phyloP scores from a whole-genome alignment of 2,113 vertebrate genomes.

The Dendropsophus ebraccatus region DNA sequence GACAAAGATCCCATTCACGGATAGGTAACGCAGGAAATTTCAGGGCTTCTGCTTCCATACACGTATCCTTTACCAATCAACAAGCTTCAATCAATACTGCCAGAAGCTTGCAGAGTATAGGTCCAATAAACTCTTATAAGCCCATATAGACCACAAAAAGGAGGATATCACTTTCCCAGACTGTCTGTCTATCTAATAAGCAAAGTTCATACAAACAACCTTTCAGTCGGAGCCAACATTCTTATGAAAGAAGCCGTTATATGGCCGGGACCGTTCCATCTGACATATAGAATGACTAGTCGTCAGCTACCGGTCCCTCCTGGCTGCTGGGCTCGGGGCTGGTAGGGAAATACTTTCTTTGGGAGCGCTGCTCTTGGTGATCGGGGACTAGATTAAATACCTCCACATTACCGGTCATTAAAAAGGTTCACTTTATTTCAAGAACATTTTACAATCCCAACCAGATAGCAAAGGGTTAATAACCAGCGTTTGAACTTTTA shows the following conservation, averaged over 20 bases:
- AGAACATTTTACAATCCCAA: slow-evolving; percentile 1
- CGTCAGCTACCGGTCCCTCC: slow-evolving; percentile 1
- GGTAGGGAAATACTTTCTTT: slow-evolving; percentile 21
- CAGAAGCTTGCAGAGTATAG: slow-evolving; percentile 30
- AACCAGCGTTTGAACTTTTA: neutral
- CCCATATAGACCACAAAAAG: slow-evolving; percentile 42
- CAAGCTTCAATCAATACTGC: slow-evolving; percentile 46
- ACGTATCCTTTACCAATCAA: slow-evolving; percentile 39
- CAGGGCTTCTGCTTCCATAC: slow-evolving; percentile 23
- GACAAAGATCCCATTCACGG: slow-evolving; percentile 44
- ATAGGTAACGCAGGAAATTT: slow-evolving; percentile 41
- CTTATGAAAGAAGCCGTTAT: slow-evolving; percentile 55
- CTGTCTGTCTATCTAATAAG: slow-evolving; percentile 46
- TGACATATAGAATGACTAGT: slow-evolving; percentile 32
- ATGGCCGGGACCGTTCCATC: slow-evolving; percentile 21
- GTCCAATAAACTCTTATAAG: slow-evolving; percentile 44
- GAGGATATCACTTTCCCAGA: slow-evolving; percentile 47
- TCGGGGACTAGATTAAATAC: neutral
- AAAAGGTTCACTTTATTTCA: neutral
- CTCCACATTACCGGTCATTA: neutral
- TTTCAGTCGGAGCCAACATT: slow-evolving; percentile 50
- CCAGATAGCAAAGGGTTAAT: neutral
- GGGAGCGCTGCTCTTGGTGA: neutral
- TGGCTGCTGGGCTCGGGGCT: neutral
- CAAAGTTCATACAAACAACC: slow-evolving; percentile 47